phyloP scores from a whole-genome alignment of 1,140 invertebrate genomes.

The Tribolium castaneum region DNA sequence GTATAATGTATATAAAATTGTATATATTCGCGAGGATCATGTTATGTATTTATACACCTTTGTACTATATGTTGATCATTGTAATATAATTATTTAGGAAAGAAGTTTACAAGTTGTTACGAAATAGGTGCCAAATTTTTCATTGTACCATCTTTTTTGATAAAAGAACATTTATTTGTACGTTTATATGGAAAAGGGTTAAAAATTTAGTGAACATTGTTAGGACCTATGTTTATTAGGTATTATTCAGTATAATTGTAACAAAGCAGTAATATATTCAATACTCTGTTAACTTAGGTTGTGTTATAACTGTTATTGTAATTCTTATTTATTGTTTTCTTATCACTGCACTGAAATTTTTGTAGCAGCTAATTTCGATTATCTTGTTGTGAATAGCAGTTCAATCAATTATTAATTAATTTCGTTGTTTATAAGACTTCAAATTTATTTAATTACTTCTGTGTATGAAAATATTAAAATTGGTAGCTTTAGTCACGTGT shows the following conservation, averaged over 20 bases:
- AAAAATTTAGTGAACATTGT: slow-evolving; percentile 26
- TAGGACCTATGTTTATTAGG: slow-evolving; percentile 13
- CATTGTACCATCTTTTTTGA: slow-evolving; percentile 16
- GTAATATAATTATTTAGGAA: slow-evolving; percentile 14
- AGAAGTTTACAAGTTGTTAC: slow-evolving; percentile 10
- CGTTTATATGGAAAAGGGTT: slow-evolving; percentile 39
- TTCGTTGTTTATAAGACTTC: slow-evolving; percentile 25
- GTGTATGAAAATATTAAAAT: neutral
- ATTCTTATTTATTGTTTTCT: slow-evolving; percentile 42
- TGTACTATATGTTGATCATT: slow-evolving; percentile 31
- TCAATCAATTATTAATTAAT: slow-evolving; percentile 13
- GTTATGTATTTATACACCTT: slow-evolving; percentile 30
- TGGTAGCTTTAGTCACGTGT: neutral
- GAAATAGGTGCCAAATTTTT: slow-evolving; percentile 42
- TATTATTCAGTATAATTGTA: slow-evolving; percentile 32
- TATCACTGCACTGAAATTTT: slow-evolving; percentile 21
- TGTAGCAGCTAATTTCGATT: slow-evolving; percentile 1
- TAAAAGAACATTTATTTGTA: slow-evolving; percentile 29
- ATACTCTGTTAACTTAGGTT: slow-evolving; percentile 41
- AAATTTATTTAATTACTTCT: slow-evolving; percentile 22
- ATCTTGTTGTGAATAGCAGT: slow-evolving; percentile 4
- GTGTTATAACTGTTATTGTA: slow-evolving; percentile 41
- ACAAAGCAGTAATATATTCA: slow-evolving; percentile 38
- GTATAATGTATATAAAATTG: slow-evolving; percentile 66
- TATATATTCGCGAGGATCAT: slow-evolving; percentile 5